Conservation (phyloP, 2,113 vertebrate genomes). For the Mustela lutreola region DNA sequence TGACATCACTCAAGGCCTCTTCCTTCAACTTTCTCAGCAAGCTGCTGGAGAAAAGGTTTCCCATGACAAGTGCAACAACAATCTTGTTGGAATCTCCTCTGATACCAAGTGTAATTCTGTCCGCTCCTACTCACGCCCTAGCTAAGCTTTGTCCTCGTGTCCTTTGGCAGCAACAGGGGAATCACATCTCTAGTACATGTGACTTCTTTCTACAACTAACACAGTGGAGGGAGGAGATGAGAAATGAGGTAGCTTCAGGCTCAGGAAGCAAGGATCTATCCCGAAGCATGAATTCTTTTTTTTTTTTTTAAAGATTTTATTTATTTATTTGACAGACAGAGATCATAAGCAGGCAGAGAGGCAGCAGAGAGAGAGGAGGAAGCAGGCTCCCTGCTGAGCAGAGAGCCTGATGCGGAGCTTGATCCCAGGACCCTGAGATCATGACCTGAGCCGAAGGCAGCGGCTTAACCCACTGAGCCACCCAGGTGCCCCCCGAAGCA, state of each 20-base stretch:
- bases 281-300: neutral
- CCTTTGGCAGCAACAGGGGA: neutral
- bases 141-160: neutral
- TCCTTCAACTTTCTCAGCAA: constrained; percentile 25
- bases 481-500: neutral
- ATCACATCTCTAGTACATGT: neutral
- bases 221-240: neutral
- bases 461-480: too few species aligned
- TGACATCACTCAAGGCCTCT: constrained; percentile 22
- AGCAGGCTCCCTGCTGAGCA: too few species aligned
- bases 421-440: too few species aligned
- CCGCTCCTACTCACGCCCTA: neutral
- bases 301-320: too few species aligned
- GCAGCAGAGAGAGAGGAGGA: too few species aligned
- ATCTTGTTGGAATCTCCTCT: neutral
- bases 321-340: too few species aligned
- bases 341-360: too few species aligned
- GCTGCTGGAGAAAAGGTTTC: constrained; percentile 6
- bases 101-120: neutral
- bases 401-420: too few species aligned
- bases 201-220: neutral
- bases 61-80: neutral
- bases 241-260: neutral
- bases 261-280: neutral
- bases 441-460: too few species aligned